A percentile compares a stretch with the other conserved stretches of the same genome.
Evolutionary conservation across 2,888 invertebrate species (phyloP).

Genomic region (Bruchidius siliquastri): DNA sequence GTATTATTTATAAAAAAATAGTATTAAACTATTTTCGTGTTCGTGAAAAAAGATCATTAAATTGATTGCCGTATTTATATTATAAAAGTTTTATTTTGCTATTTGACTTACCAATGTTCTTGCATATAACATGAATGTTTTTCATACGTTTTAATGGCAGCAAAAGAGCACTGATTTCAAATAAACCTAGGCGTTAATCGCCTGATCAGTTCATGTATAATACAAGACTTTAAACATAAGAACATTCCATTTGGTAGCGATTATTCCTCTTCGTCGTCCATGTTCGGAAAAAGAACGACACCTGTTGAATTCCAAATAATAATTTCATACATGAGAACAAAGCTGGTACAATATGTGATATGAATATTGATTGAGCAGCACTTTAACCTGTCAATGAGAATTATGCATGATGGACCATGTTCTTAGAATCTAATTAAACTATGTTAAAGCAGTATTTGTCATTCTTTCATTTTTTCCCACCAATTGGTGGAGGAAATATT

Average conservation of each 20-base stretch:
- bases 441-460: too few relatives aligned
- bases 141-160: background rate
- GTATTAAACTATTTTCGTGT: too few relatives aligned
- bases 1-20: too few relatives aligned
- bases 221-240: background rate
- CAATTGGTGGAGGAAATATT: too few relatives aligned
- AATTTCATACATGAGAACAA: background rate
- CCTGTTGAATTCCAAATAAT: background rate
- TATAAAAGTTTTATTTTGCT: too few relatives aligned
- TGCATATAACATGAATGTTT: background rate
- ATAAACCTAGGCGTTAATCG: background rate
- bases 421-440: too few relatives aligned
- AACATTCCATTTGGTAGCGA: background rate
- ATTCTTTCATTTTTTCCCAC: too few relatives aligned
- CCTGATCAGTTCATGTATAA: background rate
- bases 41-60: too few relatives aligned
- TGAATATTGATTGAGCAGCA: background rate
- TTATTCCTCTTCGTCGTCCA: background rate
- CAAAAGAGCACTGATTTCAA: background rate
- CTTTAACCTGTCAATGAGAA: slow-evolving; percentile 7
- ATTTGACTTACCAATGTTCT: background rate
- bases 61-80: too few relatives aligned
- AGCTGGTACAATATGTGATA: slow-evolving; percentile 1
- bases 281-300: background rate
- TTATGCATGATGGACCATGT: too few relatives aligned